phyloP scores from a whole-genome alignment of 2,113 vertebrate genomes.

The Alces alces region DNA sequence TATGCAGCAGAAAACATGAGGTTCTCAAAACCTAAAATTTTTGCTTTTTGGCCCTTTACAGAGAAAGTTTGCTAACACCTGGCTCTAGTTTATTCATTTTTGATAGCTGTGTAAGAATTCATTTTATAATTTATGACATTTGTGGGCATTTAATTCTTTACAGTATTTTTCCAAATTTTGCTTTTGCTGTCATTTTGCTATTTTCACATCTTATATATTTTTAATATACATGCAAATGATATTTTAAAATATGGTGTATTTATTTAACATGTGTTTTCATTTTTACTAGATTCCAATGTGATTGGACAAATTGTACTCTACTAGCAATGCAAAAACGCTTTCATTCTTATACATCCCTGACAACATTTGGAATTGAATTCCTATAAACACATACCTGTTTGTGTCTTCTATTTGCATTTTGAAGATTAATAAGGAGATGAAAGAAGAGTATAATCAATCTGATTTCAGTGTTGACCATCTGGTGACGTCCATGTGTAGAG shows the following conservation, averaged over 20 bases:
- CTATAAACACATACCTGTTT: not conserved
- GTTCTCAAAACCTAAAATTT: not conserved
- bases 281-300: not conserved
- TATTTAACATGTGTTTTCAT: not conserved
- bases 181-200: not conserved
- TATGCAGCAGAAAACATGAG: not conserved
- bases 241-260: not conserved
- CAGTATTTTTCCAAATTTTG: not conserved
- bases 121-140: not conserved
- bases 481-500: too few relatives aligned
- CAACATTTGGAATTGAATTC: not conserved
- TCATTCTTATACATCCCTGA: not conserved
- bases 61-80: not conserved
- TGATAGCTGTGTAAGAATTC: not conserved
- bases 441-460: too few relatives aligned
- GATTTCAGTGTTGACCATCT: too few relatives aligned
- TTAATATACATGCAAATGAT: not conserved
- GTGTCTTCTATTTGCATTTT: not conserved
- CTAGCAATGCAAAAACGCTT: not conserved
- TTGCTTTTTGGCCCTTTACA: not conserved
- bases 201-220: not conserved
- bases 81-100: not conserved
- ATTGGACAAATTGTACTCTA: not conserved
- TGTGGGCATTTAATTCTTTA: not conserved
- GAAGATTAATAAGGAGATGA: not conserved